Conservation (phyloP, 2,888 invertebrate genomes). For the Leptinotarsa haldemani region DNA sequence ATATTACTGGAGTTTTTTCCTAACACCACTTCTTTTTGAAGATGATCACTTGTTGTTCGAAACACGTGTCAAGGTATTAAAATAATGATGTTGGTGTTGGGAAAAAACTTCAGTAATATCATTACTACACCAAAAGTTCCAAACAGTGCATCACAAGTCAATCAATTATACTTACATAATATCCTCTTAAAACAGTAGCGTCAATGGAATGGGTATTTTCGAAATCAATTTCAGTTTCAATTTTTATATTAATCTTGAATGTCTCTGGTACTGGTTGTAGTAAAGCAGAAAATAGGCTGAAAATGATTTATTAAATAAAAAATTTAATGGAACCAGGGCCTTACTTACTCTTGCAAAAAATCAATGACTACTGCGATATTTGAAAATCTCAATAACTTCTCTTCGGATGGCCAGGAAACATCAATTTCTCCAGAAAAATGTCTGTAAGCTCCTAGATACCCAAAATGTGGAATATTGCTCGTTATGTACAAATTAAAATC, state of each 20-base stretch:
- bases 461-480: constrained; percentile 58
- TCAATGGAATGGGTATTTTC: constrained; percentile 52
- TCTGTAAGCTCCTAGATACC: constrained; percentile 55
- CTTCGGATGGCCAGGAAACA: constrained; percentile 56
- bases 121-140: too few relatives aligned
- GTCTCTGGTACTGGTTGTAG: constrained; percentile 55
- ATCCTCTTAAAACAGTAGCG: constrained; percentile 54
- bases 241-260: constrained; percentile 55
- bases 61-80: too few relatives aligned
- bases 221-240: constrained; percentile 50
- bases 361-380: constrained; percentile 43
- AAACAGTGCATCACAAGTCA: too few relatives aligned
- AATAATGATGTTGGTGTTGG: too few relatives aligned
- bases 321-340: not conserved
- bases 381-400: constrained; percentile 54
- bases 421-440: constrained; percentile 48
- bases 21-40: too few relatives aligned
- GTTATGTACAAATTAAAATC: constrained; percentile 54
- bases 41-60: too few relatives aligned
- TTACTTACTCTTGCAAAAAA: constrained; percentile 53
- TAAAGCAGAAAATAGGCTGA: constrained; percentile 52
- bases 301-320: constrained; percentile 31
- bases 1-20: too few relatives aligned
- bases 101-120: too few relatives aligned
- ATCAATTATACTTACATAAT: constrained; percentile 57